Conservation (phyloP, 2,888 invertebrate genomes). For the Caenorhabditis sp. region DNA sequence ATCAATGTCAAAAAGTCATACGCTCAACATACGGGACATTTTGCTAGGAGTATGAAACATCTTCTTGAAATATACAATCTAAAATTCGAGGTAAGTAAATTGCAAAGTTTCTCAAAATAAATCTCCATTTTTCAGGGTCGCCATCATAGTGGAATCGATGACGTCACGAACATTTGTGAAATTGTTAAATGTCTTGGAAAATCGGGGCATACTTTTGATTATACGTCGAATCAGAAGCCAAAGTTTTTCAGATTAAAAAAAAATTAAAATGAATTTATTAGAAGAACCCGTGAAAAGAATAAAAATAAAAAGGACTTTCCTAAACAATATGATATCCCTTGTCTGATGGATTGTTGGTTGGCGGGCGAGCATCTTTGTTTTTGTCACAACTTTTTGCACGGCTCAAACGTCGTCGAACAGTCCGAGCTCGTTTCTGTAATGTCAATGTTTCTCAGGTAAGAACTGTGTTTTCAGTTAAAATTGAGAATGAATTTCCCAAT, state of each 20-base stretch:
- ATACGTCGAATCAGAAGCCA: not conserved
- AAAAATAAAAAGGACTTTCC: slow-evolving; percentile 12
- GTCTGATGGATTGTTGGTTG: slow-evolving; percentile 30
- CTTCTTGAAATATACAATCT: slow-evolving; percentile 32
- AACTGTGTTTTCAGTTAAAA: too few species aligned
- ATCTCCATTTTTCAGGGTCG: slow-evolving; percentile 69
- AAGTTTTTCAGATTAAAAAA: not conserved
- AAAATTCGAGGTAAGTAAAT: slow-evolving; percentile 19
- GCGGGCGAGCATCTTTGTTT: slow-evolving; percentile 29
- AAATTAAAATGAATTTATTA: slow-evolving; percentile 5
- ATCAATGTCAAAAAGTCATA: slow-evolving; percentile 76
- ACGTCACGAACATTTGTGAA: slow-evolving; percentile 73
- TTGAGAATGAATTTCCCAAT: slow-evolving; percentile 3
- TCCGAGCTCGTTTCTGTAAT: slow-evolving; percentile 59
- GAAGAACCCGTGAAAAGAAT: slow-evolving; percentile 10
- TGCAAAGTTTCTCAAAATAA: too few species aligned
- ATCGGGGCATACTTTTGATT: slow-evolving; percentile 35
- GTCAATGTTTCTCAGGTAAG: not conserved
- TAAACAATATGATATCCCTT: slow-evolving; percentile 55
- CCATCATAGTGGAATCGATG: slow-evolving; percentile 75
- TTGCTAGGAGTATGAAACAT: slow-evolving; percentile 72
- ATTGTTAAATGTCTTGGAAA: slow-evolving; percentile 37
- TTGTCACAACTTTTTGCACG: slow-evolving; percentile 58
- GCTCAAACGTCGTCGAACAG: slow-evolving; percentile 56
- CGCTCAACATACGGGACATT: slow-evolving; percentile 71